These are phyloP conservation scores for Speoplatyrhinus poulsoni DNA, from an alignment of 2,113 vertebrate species.

Conservation along the genomic window DNA sequence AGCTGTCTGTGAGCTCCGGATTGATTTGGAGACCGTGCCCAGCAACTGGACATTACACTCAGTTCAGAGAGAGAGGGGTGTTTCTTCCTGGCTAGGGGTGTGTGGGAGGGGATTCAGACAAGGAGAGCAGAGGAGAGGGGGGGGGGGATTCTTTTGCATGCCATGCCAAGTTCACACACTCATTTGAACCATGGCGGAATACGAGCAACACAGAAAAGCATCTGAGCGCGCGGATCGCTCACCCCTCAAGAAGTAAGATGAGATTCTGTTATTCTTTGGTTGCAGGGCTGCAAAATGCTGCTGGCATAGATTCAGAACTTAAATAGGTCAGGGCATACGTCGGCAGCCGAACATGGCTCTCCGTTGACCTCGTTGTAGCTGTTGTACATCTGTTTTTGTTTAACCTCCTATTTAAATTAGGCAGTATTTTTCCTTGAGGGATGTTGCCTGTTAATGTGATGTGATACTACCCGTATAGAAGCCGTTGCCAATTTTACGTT, in stretches of 20 bases:
- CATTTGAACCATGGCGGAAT: conserved; percentile 66
- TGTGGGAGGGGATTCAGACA: conserved; percentile 29
- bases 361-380: too few relatives aligned
- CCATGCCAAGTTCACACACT: conserved; percentile 69
- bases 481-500: too few relatives aligned
- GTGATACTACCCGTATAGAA: too few relatives aligned
- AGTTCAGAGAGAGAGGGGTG: conserved; percentile 43
- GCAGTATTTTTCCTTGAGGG: too few relatives aligned
- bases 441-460: too few relatives aligned
- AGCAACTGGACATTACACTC: conserved; percentile 34
- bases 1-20: conserved; percentile 4
- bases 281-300: background rate
- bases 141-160: conserved; percentile 51
- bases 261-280: conserved; percentile 19
- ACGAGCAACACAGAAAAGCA: conserved; percentile 59
- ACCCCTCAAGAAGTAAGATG: conserved; percentile 58
- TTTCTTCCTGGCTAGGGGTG: conserved; percentile 49
- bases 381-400: too few relatives aligned
- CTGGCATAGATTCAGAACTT: too few relatives aligned
- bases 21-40: conserved; percentile 37
- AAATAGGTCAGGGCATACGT: too few relatives aligned
- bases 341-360: too few relatives aligned
- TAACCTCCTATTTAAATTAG: too few relatives aligned
- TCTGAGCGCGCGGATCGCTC: conserved; percentile 39
- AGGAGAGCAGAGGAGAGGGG: conserved; percentile 11